These are phyloP conservation scores for Dryobates pubescens DNA, from an alignment of 2,797 vertebrate genomes.

Conservation along the genomic window DNA sequence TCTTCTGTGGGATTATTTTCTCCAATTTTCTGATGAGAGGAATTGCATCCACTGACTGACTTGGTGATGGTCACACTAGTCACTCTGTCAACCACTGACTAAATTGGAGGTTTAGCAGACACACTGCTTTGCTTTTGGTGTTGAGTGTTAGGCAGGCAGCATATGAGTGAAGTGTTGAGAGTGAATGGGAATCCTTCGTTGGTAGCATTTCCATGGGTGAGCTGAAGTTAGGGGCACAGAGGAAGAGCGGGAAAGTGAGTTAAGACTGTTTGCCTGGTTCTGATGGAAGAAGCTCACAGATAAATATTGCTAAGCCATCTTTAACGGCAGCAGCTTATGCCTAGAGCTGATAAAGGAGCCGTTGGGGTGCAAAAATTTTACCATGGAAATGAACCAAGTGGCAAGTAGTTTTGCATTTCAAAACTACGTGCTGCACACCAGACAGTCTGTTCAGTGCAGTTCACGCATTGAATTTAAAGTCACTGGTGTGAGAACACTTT, in stretches of 20 bases:
- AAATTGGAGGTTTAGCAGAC: background rate
- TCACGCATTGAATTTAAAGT: background rate
- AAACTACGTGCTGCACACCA: background rate
- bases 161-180: background rate
- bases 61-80: background rate
- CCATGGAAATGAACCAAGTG: background rate
- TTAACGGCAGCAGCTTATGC: background rate
- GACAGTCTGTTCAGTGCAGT: background rate
- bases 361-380: conserved; percentile 6
- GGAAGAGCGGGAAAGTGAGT: background rate
- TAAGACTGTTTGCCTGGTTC: conserved; percentile 9
- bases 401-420: background rate
- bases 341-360: background rate
- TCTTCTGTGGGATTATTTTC: background rate
- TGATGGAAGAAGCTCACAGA: background rate
- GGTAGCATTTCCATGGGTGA: background rate
- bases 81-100: background rate
- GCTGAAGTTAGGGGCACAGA: background rate
- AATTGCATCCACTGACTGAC: background rate
- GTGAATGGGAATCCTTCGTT: background rate
- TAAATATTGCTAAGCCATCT: background rate
- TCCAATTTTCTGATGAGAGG: background rate
- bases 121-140: background rate
- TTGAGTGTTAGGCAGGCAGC: background rate
- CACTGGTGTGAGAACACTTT: background rate